Base-by-base conservation (phyloP, 2,888 invertebrate species). In the Lithosia quadra region DNA sequence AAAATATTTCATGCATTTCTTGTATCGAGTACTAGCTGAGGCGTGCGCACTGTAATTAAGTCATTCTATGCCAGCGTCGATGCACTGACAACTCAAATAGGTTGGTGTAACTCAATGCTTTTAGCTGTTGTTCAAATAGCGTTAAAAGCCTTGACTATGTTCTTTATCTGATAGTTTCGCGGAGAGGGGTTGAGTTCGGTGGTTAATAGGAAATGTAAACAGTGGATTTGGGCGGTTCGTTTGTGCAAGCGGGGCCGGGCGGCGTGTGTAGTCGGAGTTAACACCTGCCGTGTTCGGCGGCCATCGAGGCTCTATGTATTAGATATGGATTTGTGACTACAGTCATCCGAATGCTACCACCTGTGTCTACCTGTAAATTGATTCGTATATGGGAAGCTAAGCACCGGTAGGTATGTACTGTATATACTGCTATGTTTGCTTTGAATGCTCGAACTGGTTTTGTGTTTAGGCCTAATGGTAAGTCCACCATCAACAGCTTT, bases 1-100 rank as follows among this genome's bases (percentile, higher is more conserved):
- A 90, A 90, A 92, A 92, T 92, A 92, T 93, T 93, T 91, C 90
- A 92, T 93, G 90, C 90, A 90, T 93, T 92, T 90, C 91, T 91
- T 85, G 85, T 87, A 92, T 90, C 90, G 88, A 90, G 88, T 81
- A 81, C 89, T 89, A 90, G 86, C 76, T 81, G 82, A 76, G 68
- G 68, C 73, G 87, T 87, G 86, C 77, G 74, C 71, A 75, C 68
- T 70, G 85, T 92, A 93, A 93, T 94, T 92, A 91, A 93, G 93
- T 92, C 91, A 91, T 91, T 90, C 84, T 82, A 81, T 81, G 75
- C 72, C 76, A 78, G 73, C 72, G 71, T 57, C 18, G 55, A 75
- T 71, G 65, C 65, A 63, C 57, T 75, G 65, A 67, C 65, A 79
- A 79, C 79, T 86, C 85, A 88, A 89, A 89, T 88, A 89, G 85